Conservation (phyloP, 2,113 vertebrate genomes). For the Cyanoliseus patagonus region DNA sequence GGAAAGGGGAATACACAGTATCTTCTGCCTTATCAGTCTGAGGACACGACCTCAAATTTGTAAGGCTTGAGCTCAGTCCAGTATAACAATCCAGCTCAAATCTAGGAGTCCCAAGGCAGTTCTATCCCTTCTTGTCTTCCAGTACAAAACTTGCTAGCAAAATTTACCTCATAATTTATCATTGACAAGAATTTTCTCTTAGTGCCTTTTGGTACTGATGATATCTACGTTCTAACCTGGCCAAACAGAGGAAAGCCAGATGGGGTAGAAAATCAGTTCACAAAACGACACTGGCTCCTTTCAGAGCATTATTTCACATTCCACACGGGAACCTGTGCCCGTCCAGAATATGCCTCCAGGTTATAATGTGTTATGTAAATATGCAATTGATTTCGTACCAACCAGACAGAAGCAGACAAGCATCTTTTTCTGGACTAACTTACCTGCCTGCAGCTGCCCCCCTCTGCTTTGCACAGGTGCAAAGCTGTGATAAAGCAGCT, state of each 20-base stretch:
- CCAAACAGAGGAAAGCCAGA: not conserved
- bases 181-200: not conserved
- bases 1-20: not conserved
- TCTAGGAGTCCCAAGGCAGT: not conserved
- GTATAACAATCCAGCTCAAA: not conserved
- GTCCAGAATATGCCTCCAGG: not conserved
- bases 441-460: not conserved
- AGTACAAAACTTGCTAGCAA: not conserved
- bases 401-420: not conserved
- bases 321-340: not conserved
- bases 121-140: not conserved
- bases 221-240: not conserved
- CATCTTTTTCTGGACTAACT: not conserved
- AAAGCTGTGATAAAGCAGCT: not conserved
- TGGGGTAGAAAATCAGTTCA: not conserved
- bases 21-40: not conserved
- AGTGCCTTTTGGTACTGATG: not conserved
- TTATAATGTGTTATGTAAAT: not conserved
- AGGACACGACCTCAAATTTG: not conserved
- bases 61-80: not conserved
- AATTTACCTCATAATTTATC: not conserved
- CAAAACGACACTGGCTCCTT: not conserved
- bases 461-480: not conserved
- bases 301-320: not conserved
- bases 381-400: not conserved